Base-by-base conservation (phyloP, 1,140 invertebrate genomes). In the Cydia strobilella region DNA sequence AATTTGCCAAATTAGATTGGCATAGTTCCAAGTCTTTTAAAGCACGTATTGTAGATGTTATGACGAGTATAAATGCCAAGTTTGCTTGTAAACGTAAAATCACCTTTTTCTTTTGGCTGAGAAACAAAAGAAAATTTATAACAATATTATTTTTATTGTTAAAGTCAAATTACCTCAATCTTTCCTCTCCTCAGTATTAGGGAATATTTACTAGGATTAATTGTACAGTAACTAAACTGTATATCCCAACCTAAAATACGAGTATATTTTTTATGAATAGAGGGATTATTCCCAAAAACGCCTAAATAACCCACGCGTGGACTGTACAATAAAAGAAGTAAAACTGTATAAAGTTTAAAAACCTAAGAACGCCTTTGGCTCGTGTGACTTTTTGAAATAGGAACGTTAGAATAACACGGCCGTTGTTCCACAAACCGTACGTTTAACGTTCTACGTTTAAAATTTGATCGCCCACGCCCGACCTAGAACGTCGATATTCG, bases 401-500 rank as follows among this genome's bases (percentile, higher is more conserved):
- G 54, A 59, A 59, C 20, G 54, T 69, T 66, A 18, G 23, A 66
- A 66, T 66, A 69, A 35, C 10, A 69, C 65, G 31, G 65, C 27
- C 65, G 31, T 69, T 35, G 65, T 39, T 35, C 65, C 31, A 69
- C 65, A 69, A 39, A 69, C 65, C 27, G 65, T 18, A 2, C 27
- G 65, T 69, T 39, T 39, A 69, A 69, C 65, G 27, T 35, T 35
- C 65, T 27, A 66, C 63, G 65, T 69, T 69, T 69, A 69, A 69
- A 69, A 18, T 69, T 69, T 69, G 27, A 69, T 35, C 65, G 65
- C 65, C 65, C 65, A 69, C 65, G 65, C 65, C 15, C 31, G 65
- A 35, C 65, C 65, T 69, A 69, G 65, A 69, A 69, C 65, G 31
- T 69, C 65, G 65, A 69, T 69, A 69, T 69, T 69, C 65, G 27